Evolutionary conservation across 1,140 invertebrate genomes (phyloP).

Genomic region (Camponotus pennsylvanicus): DNA sequence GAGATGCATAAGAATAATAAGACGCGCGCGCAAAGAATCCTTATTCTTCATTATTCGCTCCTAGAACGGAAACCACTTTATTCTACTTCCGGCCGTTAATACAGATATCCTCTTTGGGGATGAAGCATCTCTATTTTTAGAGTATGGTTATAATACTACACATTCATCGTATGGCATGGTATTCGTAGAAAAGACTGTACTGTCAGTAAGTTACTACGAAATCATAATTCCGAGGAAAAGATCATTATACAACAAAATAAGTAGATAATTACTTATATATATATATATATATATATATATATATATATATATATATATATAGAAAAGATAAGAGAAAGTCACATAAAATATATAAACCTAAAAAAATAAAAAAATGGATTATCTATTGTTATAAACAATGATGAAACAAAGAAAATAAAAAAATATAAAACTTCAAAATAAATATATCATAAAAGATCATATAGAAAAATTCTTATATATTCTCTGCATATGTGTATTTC

Average conservation of each 20-base stretch:
- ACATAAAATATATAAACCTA: neutral
- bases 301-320: too few species aligned
- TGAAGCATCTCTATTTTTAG: conserved; percentile 76
- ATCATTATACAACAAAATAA: conserved; percentile 26
- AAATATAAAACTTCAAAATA: neutral
- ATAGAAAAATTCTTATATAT: neutral
- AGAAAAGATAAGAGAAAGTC: neutral
- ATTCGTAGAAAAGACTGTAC: conserved; percentile 56
- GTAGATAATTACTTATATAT: neutral
- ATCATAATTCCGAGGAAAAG: conserved; percentile 20
- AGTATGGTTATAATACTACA: conserved; percentile 63
- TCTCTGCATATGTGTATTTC: neutral
- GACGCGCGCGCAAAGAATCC: neutral
- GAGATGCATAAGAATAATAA: conserved; percentile 21
- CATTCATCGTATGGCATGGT: conserved; percentile 62
- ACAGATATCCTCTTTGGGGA: conserved; percentile 74
- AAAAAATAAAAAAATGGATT: neutral
- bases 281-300: neutral
- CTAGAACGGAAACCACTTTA: conserved; percentile 73
- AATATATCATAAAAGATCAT: neutral
- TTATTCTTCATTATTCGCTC: conserved; percentile 60
- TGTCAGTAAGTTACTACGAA: conserved; percentile 8
- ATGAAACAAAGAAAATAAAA: neutral
- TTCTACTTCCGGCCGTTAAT: conserved; percentile 72
- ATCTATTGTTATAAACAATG: neutral